Percentiles rank a stretch among this genome's conserved stretches.
These are phyloP conservation scores for Engraulis encrasicolus DNA, from an alignment of 2,113 vertebrate species.

Conservation along the genomic window DNA sequence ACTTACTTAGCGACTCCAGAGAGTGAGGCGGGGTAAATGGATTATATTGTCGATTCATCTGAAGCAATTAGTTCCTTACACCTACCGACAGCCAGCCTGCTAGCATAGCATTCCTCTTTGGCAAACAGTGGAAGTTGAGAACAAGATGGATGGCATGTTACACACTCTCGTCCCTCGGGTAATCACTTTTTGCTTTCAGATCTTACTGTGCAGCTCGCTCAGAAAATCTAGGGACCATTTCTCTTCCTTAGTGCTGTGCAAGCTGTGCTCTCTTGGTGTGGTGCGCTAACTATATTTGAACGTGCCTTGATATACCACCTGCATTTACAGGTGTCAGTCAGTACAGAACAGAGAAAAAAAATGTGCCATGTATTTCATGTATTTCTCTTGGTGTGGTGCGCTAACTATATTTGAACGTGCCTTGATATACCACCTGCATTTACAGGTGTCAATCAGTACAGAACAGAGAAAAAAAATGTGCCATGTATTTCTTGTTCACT, in stretches of 20 bases:
- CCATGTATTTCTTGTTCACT: no score
- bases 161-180: background rate
- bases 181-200: constrained; percentile 17
- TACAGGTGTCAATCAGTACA: no score
- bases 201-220: constrained; percentile 22
- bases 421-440: no score
- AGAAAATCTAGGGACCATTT: constrained; percentile 18
- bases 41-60: background rate
- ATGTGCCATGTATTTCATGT: no score
- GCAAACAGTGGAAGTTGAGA: background rate
- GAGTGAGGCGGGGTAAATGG: background rate
- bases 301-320: no score
- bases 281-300: background rate
- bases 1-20: background rate
- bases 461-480: no score
- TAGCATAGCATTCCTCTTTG: background rate
- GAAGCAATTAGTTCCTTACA: background rate
- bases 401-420: background rate
- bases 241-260: background rate
- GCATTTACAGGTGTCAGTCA: no score
- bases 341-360: no score
- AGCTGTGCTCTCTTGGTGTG: background rate
- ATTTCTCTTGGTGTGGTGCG: background rate
- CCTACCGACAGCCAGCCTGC: background rate
- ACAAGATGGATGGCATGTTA: background rate